Evolutionary conservation across 2,113 vertebrate species (phyloP).

Genomic region (Hyla sarda): DNA sequence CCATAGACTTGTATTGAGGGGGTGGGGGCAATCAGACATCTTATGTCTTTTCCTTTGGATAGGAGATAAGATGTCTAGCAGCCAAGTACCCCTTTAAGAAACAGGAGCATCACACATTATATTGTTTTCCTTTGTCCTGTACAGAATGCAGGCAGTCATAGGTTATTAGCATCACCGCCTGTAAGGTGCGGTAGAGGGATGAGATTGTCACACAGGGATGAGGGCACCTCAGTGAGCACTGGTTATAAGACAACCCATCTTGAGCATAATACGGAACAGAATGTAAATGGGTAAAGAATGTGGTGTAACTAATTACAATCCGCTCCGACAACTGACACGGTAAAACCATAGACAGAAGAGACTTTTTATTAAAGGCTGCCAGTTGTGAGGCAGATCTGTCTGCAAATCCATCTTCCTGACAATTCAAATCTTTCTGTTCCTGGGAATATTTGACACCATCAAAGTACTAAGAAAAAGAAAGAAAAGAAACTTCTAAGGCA

Average conservation of each 20-base stretch:
- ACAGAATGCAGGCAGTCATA: neutral
- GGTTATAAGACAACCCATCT: constrained; percentile 5
- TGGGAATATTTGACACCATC: constrained; percentile 29
- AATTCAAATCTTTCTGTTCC: constrained; percentile 1
- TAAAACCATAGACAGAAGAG: constrained; percentile 10
- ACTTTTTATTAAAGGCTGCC: constrained; percentile 24
- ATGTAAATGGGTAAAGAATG: constrained; percentile 19
- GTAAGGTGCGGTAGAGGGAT: too few relatives aligned
- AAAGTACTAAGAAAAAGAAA: neutral
- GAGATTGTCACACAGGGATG: too few relatives aligned
- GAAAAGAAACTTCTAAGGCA: constrained; percentile 30
- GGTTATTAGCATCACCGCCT: neutral
- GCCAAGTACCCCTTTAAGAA: too few relatives aligned
- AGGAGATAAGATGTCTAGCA: too few relatives aligned
- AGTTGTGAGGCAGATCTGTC: constrained; percentile 2
- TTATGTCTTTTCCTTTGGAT: too few relatives aligned
- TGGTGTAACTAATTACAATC: constrained; percentile 34
- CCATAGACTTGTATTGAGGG: too few relatives aligned
- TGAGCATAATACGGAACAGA: neutral
- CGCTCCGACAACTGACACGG: constrained; percentile 11
- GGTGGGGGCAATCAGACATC: too few relatives aligned
- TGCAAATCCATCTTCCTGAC: constrained; percentile 27
- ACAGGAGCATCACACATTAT: neutral
- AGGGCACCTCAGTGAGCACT: neutral
- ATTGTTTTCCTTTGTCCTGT: neutral